phyloP scores from a whole-genome alignment of 1,140 invertebrate genomes.

The Pseudomyrmex concolor region DNA sequence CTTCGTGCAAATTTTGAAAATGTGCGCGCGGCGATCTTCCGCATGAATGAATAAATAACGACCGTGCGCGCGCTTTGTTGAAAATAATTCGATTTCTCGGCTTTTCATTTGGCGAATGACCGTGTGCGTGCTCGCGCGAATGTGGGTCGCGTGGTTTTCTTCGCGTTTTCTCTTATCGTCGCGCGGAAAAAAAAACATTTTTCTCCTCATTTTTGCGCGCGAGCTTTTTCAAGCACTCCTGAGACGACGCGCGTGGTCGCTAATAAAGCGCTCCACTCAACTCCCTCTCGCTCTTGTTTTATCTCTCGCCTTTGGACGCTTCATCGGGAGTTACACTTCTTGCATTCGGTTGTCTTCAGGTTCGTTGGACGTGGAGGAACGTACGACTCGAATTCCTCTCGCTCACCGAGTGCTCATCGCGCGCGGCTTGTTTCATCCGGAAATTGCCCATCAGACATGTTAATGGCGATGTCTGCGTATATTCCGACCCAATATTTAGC shows the following conservation, averaged over 20 bases:
- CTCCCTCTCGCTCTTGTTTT: not conserved
- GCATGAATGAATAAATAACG: constrained; percentile 4
- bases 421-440: constrained; percentile 50
- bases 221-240: constrained; percentile 47
- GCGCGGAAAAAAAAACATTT: not conserved
- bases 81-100: constrained; percentile 37
- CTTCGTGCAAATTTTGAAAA: not conserved
- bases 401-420: constrained; percentile 16
- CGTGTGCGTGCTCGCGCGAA: not conserved
- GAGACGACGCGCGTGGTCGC: constrained; percentile 2
- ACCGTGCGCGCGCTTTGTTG: not conserved
- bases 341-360: not conserved
- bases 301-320: not conserved
- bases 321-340: constrained; percentile 15
- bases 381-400: not conserved
- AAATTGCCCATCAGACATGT: constrained; percentile 73
- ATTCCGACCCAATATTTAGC: constrained; percentile 70
- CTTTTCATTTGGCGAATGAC: constrained; percentile 6
- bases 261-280: constrained; percentile 50
- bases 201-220: not conserved
- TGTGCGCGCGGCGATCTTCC: not conserved
- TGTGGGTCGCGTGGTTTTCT: too few species aligned
- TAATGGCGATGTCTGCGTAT: constrained; percentile 65
- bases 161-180: constrained; percentile 7
- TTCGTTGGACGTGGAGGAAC: constrained; percentile 6